Percentiles rank a stretch among this genome's conserved stretches.
Evolutionary conservation across 2,888 invertebrate genomes (phyloP).

Genomic region (Melanargia galathea): DNA sequence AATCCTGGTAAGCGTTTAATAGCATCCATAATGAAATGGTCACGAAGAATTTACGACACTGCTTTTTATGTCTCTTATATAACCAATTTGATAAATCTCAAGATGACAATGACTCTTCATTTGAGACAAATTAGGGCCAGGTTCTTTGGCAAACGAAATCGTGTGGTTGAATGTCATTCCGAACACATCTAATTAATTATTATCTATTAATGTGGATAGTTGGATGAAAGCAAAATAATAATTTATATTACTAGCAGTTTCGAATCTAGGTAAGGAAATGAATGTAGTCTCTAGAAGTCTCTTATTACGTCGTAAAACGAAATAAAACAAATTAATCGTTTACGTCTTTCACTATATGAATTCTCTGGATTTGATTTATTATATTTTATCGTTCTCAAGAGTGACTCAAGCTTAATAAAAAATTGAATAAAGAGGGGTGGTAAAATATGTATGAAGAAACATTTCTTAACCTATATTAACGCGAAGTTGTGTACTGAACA

Average conservation of each 20-base stretch:
- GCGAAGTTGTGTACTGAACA: too few relatives aligned
- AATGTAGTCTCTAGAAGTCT: not conserved
- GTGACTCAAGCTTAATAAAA: too few relatives aligned
- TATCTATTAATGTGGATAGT: not conserved
- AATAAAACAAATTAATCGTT: not conserved
- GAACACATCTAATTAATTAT: slow-evolving; percentile 10
- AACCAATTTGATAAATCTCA: not conserved
- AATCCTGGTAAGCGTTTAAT: not conserved
- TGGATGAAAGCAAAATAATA: not conserved
- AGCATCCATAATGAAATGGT: not conserved
- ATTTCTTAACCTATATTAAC: too few relatives aligned
- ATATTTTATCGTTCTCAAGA: not conserved
- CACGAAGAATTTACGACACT: slow-evolving; percentile 2
- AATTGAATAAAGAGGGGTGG: too few relatives aligned
- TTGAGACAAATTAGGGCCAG: slow-evolving; percentile 11
- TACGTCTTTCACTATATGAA: not conserved
- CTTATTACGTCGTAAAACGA: not conserved
- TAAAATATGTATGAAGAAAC: too few relatives aligned
- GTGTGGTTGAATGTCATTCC: slow-evolving; percentile 7
- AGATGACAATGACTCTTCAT: not conserved
- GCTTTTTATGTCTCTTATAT: not conserved
- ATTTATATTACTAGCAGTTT: not conserved
- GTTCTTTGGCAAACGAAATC: slow-evolving; percentile 7
- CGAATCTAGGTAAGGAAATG: not conserved
- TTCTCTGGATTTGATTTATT: not conserved